Conservation (phyloP, 2,113 vertebrate species). For the Zapornia atra region DNA sequence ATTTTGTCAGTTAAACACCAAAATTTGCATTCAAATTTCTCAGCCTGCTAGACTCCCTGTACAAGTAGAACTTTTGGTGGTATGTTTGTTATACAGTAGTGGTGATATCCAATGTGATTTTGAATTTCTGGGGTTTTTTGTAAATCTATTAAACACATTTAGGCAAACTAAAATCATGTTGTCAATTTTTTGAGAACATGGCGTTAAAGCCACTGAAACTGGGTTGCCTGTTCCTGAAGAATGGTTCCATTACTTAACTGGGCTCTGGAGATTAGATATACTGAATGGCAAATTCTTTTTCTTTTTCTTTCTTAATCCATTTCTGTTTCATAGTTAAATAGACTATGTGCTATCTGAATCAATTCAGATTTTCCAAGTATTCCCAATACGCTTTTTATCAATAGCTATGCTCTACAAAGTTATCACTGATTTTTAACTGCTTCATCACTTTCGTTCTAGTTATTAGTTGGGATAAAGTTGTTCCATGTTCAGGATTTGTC, state of each 20-base stretch:
- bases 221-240: not conserved
- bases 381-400: constrained; percentile 40
- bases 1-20: not conserved
- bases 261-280: constrained; percentile 6
- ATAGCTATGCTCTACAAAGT: not conserved
- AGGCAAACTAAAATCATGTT: not conserved
- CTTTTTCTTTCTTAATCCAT: constrained; percentile 10
- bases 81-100: not conserved
- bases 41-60: not conserved
- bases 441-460: not conserved
- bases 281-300: not conserved
- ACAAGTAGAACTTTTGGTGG: not conserved
- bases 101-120: not conserved
- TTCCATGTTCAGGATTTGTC: not conserved
- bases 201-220: not conserved
- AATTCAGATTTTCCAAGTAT: constrained; percentile 28
- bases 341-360: not conserved
- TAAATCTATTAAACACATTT: not conserved
- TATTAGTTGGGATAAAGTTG: constrained; percentile 7
- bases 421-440: constrained; percentile 11
- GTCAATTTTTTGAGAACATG: not conserved
- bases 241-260: not conserved
- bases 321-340: constrained; percentile 21
- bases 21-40: not conserved
- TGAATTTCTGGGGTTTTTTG: not conserved